Conservation (phyloP, 2,797 vertebrate species). For the Anolis apletophallus region DNA sequence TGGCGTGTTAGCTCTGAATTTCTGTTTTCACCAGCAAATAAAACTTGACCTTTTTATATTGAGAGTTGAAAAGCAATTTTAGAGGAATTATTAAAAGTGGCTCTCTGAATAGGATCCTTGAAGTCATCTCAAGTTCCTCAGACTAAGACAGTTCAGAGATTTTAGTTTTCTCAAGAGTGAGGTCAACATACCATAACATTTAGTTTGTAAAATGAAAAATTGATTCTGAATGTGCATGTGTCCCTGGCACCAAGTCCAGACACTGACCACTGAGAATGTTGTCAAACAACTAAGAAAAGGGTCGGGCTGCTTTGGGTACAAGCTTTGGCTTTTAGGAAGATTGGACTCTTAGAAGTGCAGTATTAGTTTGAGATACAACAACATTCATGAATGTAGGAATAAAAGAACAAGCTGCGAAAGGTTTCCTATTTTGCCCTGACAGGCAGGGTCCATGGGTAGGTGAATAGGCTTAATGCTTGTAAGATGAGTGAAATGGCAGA, state of each 20-base stretch:
- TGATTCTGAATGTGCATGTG: not conserved
- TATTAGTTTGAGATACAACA: not conserved
- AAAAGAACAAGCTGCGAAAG: not conserved
- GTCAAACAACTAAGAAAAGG: not conserved
- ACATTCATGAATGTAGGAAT: not conserved
- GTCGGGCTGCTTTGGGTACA: not conserved
- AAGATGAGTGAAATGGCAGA: too few species aligned
- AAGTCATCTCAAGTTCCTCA: not conserved
- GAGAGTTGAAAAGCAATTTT: conserved; percentile 35
- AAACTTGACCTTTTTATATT: conserved; percentile 19
- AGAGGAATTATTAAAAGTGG: conserved; percentile 10
- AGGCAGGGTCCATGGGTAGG: too few species aligned
- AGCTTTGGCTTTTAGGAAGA: not conserved
- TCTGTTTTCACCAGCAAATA: conserved; percentile 7
- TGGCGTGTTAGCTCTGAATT: conserved; percentile 5
- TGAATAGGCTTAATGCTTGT: too few species aligned
- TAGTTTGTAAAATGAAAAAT: not conserved
- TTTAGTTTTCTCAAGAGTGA: not conserved
- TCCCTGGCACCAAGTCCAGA: not conserved
- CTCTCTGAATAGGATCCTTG: conserved; percentile 9
- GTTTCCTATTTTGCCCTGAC: too few species aligned
- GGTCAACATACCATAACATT: not conserved
- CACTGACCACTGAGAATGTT: too few species aligned
- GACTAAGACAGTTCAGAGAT: not conserved
- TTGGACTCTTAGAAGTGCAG: not conserved